These are phyloP conservation scores for Protomyctophum bolini DNA, from an alignment of 2,113 vertebrate genomes.

Conservation along the genomic window DNA sequence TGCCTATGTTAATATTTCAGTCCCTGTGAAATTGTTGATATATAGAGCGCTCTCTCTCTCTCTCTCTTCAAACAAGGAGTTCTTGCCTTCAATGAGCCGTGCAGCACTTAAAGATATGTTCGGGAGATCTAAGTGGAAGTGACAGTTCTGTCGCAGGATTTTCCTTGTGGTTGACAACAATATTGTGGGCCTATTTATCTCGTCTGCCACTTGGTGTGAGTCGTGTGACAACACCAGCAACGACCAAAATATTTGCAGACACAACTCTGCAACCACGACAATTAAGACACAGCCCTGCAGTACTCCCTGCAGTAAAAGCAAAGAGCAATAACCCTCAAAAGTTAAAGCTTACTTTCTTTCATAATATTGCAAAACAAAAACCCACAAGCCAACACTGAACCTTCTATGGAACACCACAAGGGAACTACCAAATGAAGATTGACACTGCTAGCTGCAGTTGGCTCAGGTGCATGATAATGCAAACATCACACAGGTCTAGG, in stretches of 20 bases:
- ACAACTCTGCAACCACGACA: too few relatives aligned
- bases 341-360: too few relatives aligned
- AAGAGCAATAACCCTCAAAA: too few relatives aligned
- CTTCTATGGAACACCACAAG: background rate
- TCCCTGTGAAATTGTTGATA: slow-evolving; percentile 30
- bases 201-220: background rate
- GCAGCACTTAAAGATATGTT: background rate
- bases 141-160: background rate
- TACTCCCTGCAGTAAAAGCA: too few relatives aligned
- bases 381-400: background rate
- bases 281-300: too few relatives aligned
- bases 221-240: background rate
- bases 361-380: background rate
- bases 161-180: background rate
- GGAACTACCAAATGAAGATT: background rate
- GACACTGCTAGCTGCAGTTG: background rate
- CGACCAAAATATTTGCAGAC: too few relatives aligned
- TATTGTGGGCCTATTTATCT: background rate
- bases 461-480: slow-evolving; percentile 13
- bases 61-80: slow-evolving; percentile 33
- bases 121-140: background rate
- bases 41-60: slow-evolving; percentile 14
- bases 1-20: slow-evolving; percentile 40
- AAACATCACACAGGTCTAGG: slow-evolving; percentile 32
- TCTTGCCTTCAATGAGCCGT: slow-evolving; percentile 9